Base-by-base conservation (phyloP, 2,797 vertebrate species). In the Lagodon rhomboides region DNA sequence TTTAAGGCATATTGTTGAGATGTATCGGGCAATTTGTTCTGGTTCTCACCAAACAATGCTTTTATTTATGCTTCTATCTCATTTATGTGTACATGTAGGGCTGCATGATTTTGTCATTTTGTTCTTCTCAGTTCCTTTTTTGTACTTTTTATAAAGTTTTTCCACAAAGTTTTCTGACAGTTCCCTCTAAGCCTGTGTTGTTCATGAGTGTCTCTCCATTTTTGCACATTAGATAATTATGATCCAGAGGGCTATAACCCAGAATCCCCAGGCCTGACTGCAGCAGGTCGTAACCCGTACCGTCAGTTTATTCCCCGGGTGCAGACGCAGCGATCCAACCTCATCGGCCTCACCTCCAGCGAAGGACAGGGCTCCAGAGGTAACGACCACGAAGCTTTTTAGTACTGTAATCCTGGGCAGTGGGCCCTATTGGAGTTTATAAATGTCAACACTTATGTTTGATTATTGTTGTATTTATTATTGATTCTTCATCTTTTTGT, bases 191-290 rank as follows among this genome's bases (percentile, higher is more conserved):
- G 0, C 4, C 0, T 69, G 10, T 56, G 7, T 69, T 69, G 3
- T 74, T 2, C 80, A 0, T 79, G 12, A 66, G 1, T 64, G 7
- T 34, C 2, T 71, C 8, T 70, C 43, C 0, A 17, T 80, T 47
- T 78, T 55, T 74, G 25, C 27, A 76, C 89, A 16, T 65, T 71
- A 99, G 98, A 99, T 95, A 97, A 95, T 51, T 99, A 98, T 72
- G 98, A 99, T 91, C 97, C 97, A 70, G 98, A 99, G 95, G 98
- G 97, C 68, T 99, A 99, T 92, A 99, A 99, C 93, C 98, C 98
- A 20, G 98, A 99, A 95, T 97, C 98, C 68, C 98, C 98, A 54
- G 98, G 97, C 87, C 95, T 99, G 93, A 99, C 98, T 15, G 94
- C 94, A 86, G 93, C 97, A 73, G 96, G 97, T 86, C 96, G 97